Base-by-base conservation (phyloP, 1,140 invertebrate species). In the Listronotus bonariensis region DNA sequence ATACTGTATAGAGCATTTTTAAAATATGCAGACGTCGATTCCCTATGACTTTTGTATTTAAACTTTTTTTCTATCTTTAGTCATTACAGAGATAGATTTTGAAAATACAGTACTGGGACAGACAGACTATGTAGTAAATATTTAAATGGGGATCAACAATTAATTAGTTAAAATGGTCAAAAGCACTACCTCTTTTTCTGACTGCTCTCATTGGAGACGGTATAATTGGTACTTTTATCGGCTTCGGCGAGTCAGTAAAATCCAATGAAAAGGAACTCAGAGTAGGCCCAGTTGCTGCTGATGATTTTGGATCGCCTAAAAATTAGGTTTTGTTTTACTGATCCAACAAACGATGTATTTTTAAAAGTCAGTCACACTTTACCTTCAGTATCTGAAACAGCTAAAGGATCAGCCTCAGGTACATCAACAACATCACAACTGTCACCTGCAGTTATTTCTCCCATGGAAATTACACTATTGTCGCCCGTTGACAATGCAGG, bases 161-260 rank as follows among this genome's bases (percentile, higher is more conserved):
- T n/a, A n/a, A n/a, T n/a, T n/a, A n/a, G n/a, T n/a, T n/a, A n/a
- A n/a, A n/a, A n/a, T n/a, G n/a, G n/a, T n/a, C n/a, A n/a, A n/a
- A n/a, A n/a, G n/a, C 7, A 42, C 12, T 34, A 8, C 70, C 66
- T 43, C 72, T 46, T 67, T 71, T 75, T 40, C 68, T 52, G 14
- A 74, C 46, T 40, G 34, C 58, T 48, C 67, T 68, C 38, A 57
- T 42, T 17, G 67, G 58, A 31, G 68, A 64, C 12, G 59, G 42
- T 17, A 57, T 61, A 8, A 42, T 56, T 12, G 65, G 48, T 38
- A 56, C 52, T 48, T 62, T 57, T 51, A 53, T 42, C 17, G 59
- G 48, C 6, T 80, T 80, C 20, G 80, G 68, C 31, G 79, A 78
- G 74, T 82, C 68, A 43, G 53, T 80, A 67, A 72, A 72, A 64